Evolutionary conservation across 2,797 vertebrate genomes (phyloP), one percentile per base, ranked within the genome.

Genomic region (Acridotheres tristis): DNA sequence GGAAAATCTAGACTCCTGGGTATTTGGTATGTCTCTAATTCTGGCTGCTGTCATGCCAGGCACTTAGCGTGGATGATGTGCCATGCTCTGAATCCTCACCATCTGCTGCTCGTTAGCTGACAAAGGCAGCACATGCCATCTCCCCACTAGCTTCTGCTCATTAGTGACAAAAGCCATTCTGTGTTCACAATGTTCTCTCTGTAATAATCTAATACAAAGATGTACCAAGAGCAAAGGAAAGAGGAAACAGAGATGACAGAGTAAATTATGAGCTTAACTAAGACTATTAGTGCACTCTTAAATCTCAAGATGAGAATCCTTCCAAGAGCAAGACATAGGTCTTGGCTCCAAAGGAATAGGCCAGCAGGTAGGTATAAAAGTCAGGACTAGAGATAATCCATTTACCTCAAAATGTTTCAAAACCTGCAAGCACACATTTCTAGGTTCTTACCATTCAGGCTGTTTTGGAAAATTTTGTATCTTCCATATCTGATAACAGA

Each of bases 101-200:
- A 97, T 95, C 96, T 97, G 97, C 96, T 97, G 55, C 95, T 94
- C 16, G 45, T 95, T 96, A 97, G 43, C 80, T 71, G 53, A 91
- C 91, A 90, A 96, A 94, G 85, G 59, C 81, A 73, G 93, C 82
- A 93, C 92, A 85, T 90, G 79, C 89, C 89, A 88, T 32, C 32
- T 34, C 87, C 81, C 80, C 79, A 91, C 51, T 94, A 88, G 91
- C 87, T 96, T 58, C 57, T 88, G 85, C 90, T 97, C 62, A 50
- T 96, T 96, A 94, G 62, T 43, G 78, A 90, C 89, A 93, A 94
- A 89, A 85, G 51, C 38, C n/a, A 10, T 85, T 81, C 58, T 68
- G 74, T 26, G 58, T 32, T 94, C 89, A 55, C 58, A 86, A 84
- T 89, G 81, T 90, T 96, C 89, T 75, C 90, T 77, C 82, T 34